A percentile compares a stretch with the other conserved stretches of the same genome.
These are phyloP conservation scores for Drosophila prolongata DNA, from an alignment of 2,888 invertebrate genomes.

Conservation along the genomic window DNA sequence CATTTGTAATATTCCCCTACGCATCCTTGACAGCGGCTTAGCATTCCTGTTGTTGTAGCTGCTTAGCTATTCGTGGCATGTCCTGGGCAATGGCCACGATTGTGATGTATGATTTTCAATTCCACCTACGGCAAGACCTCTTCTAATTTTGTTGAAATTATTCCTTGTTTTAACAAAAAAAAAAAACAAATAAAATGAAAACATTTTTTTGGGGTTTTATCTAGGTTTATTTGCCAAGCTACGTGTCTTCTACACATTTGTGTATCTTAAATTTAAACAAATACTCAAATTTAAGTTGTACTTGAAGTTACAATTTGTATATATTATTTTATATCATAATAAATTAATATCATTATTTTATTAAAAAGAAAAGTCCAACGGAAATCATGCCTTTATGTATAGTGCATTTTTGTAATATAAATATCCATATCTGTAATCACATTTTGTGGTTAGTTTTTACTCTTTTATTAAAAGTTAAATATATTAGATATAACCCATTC, in stretches of 20 bases:
- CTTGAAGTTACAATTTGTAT: too few relatives aligned
- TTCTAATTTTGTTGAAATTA: conserved; percentile 18
- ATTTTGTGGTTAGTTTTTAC: too few relatives aligned
- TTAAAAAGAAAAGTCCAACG: too few relatives aligned
- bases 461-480: too few relatives aligned
- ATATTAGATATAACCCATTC: too few relatives aligned
- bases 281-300: too few relatives aligned
- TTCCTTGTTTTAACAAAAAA: not conserved
- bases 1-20: conserved; percentile 67
- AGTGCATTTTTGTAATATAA: too few relatives aligned
- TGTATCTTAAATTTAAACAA: not conserved
- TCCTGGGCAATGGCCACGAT: conserved; percentile 63
- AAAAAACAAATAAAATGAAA: not conserved
- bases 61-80: conserved; percentile 68
- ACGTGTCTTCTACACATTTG: not conserved
- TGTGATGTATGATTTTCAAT: conserved; percentile 72
- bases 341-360: too few relatives aligned
- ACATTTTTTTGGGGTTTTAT: conserved; percentile 1
- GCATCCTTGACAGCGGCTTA: conserved; percentile 67
- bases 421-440: too few relatives aligned
- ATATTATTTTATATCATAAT: too few relatives aligned
- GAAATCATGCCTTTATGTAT: too few relatives aligned
- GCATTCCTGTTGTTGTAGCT: conserved; percentile 37
- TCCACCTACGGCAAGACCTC: conserved; percentile 40
- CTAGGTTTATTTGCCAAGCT: conserved; percentile 1